Percentiles rank a stretch among this genome's conserved stretches.
phyloP scores from a whole-genome alignment of 1,140 invertebrate species.

The Drosophila oshimai region DNA sequence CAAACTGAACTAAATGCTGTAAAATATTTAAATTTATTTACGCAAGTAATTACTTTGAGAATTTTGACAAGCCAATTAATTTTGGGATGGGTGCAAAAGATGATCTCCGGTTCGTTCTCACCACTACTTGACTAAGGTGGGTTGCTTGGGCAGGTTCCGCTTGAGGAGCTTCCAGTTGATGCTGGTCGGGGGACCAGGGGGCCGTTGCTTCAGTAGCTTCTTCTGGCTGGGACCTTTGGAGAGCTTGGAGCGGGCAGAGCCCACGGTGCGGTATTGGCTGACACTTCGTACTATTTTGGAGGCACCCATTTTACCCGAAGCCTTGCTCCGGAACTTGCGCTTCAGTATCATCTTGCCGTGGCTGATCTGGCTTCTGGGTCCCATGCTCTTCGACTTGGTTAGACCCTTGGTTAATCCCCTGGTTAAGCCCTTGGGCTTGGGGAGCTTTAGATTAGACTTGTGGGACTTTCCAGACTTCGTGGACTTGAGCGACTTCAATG shows the following conservation, averaged over 20 bases:
- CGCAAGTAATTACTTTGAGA: not conserved
- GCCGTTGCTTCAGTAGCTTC: slow-evolving; percentile 18
- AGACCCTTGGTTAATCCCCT: slow-evolving; percentile 7
- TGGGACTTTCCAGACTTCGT: slow-evolving; percentile 4
- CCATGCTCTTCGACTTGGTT: slow-evolving; percentile 9
- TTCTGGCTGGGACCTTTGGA: slow-evolving; percentile 15
- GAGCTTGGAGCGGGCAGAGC: slow-evolving; percentile 24
- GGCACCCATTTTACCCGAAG: slow-evolving; percentile 5
- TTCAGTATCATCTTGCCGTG: slow-evolving; percentile 57
- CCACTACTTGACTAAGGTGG: slow-evolving; percentile 1
- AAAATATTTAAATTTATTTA: not conserved
- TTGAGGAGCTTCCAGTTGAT: slow-evolving; percentile 66
- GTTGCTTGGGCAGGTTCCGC: slow-evolving; percentile 42
- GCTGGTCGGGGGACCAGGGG: slow-evolving; percentile 11
- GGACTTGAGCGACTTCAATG: slow-evolving; percentile 24
- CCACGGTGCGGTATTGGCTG: slow-evolving; percentile 51
- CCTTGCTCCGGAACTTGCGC: slow-evolving; percentile 34
- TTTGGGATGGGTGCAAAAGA: not conserved
- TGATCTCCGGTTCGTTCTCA: not conserved
- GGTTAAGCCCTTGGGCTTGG: not conserved
- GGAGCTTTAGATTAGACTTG: not conserved
- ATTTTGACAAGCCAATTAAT: not conserved
- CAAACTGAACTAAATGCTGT: too few relatives aligned
- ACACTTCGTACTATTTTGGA: slow-evolving; percentile 41
- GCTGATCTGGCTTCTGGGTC: slow-evolving; percentile 3